Evolutionary conservation across 92 coral and sea anemone genomes (phyloP), one percentile per base, ranked within the genome.

Genomic region (Pocillopora grandis): DNA sequence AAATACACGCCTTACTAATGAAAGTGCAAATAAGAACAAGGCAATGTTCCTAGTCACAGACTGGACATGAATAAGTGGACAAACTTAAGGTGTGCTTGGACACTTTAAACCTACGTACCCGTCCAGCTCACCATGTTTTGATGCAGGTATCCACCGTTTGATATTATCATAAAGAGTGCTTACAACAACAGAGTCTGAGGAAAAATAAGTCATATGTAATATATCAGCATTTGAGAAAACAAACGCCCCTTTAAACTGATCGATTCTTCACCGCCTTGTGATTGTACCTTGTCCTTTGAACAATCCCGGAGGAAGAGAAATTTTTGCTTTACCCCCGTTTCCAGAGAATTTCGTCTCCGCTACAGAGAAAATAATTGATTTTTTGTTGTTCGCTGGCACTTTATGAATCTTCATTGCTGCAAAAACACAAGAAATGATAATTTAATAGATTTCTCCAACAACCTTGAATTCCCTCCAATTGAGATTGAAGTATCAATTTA

Each of bases 321-420:
- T 80, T 58, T 36, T 58, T 12, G 68, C 67, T 37, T 35, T 27
- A 12, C 58, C 35, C 8, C 70, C 59, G 13, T 35, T 20, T 14
- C 33, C 60, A 5, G 76, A 35, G 67, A 10, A 55, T 0, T 35
- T 20, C 13, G 84, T 70, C 42, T 80, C 76, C 57, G 33, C 70
- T 35, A 70, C 1, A 58, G 66, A 70, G 58, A 80, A 80, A 17
- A 12, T 6, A 35, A 80, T 27, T 11, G 17, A 66, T 10, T 58
- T 64, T 23, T 69, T 36, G 27, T 57, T 56, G 62, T 69, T 31
- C 36, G 65, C 66, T 59, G 84, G 17, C 16, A 80, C n/a, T 68
- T 70, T 69, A 33, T 69, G 35, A 56, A 80, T 17, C 63, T 80
- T 80, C 9, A 80, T 66, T 0, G 84, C 84, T 80, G 20, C 56